Conservation (phyloP, 2,113 vertebrate species). For the Takifugu bimaculatus region DNA sequence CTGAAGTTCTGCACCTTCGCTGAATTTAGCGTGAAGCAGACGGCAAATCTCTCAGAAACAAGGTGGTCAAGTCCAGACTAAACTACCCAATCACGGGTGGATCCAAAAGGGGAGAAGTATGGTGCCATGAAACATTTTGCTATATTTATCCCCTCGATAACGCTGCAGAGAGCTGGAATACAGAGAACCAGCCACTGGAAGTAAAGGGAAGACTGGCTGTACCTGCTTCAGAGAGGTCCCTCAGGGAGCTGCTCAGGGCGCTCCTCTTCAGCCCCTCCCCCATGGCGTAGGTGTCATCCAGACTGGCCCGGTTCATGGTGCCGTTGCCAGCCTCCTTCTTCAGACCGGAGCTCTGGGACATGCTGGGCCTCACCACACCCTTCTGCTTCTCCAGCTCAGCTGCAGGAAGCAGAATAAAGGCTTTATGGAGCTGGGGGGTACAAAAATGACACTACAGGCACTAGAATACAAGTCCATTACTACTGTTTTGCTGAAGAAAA, state of each 20-base stretch:
- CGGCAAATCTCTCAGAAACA: neutral
- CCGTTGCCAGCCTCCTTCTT: slow-evolving; percentile 90
- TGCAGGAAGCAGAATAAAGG: slow-evolving; percentile 57
- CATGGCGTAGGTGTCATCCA: slow-evolving; percentile 93
- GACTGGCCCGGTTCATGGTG: slow-evolving; percentile 85
- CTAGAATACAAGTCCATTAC: too few relatives aligned
- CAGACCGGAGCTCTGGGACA: slow-evolving; percentile 91
- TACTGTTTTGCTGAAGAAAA: too few relatives aligned
- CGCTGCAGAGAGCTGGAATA: slow-evolving; percentile 11
- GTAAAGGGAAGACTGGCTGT: slow-evolving; percentile 29
- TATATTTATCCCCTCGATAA: slow-evolving; percentile 53
- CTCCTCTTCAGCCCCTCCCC: slow-evolving; percentile 95
- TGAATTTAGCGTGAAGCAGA: slow-evolving; percentile 72
- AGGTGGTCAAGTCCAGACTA: slow-evolving; percentile 18
- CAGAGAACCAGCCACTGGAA: slow-evolving; percentile 10
- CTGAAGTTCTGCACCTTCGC: slow-evolving; percentile 55
- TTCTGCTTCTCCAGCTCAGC: slow-evolving; percentile 99
- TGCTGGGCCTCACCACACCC: slow-evolving; percentile 89
- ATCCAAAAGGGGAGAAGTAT: slow-evolving; percentile 43
- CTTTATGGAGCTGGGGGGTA: slow-evolving; percentile 29
- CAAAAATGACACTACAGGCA: neutral
- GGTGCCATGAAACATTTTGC: slow-evolving; percentile 62
- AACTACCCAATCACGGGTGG: slow-evolving; percentile 41
- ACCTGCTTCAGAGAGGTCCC: slow-evolving; percentile 98
- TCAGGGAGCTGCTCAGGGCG: slow-evolving; percentile 93